Base-by-base conservation (phyloP, 2,797 vertebrate species). In the Glyptemys insculpta region DNA sequence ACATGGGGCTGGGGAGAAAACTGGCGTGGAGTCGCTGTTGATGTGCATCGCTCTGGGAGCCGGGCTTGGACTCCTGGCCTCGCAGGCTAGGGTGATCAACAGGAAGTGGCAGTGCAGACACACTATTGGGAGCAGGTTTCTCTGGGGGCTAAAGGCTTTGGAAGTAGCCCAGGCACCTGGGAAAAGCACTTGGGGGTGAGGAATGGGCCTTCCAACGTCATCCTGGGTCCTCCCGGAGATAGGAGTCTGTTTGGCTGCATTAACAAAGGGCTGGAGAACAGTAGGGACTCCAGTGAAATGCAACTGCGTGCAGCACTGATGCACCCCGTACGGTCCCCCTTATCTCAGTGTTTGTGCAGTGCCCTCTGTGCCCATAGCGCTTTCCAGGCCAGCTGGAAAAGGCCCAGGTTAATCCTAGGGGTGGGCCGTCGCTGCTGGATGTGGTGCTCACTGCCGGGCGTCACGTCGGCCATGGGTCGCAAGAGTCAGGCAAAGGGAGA, bases 401-500 rank as follows among this genome's bases (percentile, higher is more conserved):
- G 21, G 37, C 37, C 37, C 68, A 31, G 41, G 14, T 47, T 76
- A 47, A 76, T 76, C 23, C 72, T 44, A 10, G 72, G 72, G 72
- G 5, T 27, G 12, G 21, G 23, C 62, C 8, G 4, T 34, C 31
- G 9, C 21, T 41, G n/a, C 68, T 8, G 23, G 25, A 12, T 47
- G 41, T 14, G 11, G 41, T 1, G 23, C 16, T n/a, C 31, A 31
- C 31, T 34, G 31, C 14, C 14, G 3, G 31, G 59, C 4, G 0
- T 62, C 12, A 1, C 1, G 6, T 34, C 3, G 6, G 29, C 27
- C 29, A 3, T 15, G 15, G 59, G 31, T 34, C 16, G 59, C 12
- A 4, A 59, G 78, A 50, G 31, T 31, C 31, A 41, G 31, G 50
- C 0, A 52, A 5, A 83, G 23, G 54, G 0, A 1, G 62, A 37